A percentile compares a stretch with the other conserved stretches of the same genome.
phyloP scores from a whole-genome alignment of 2,113 vertebrate species.

The Maylandia zebra region DNA sequence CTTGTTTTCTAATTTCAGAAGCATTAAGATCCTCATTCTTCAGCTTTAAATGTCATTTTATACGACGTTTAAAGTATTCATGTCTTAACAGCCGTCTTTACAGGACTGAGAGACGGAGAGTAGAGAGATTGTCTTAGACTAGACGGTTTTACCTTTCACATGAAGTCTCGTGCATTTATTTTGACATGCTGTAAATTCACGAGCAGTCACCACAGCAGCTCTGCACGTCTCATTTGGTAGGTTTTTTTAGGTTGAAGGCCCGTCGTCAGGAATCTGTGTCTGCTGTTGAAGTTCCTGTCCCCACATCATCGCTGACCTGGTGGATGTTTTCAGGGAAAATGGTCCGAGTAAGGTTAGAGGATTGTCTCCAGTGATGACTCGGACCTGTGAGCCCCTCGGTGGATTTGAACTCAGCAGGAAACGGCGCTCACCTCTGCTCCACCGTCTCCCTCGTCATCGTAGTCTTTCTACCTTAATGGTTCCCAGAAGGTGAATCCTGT shows the following conservation, averaged over 20 bases:
- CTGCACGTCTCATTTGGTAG: background rate
- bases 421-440: background rate
- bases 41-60: background rate
- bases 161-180: background rate
- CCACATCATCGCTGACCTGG: background rate
- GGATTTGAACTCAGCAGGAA: accelerated
- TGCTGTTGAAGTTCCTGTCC: background rate
- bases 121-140: background rate
- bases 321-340: background rate
- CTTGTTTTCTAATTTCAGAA: background rate
- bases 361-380: background rate
- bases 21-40: background rate
- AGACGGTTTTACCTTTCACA: background rate
- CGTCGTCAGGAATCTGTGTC: background rate
- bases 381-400: accelerated
- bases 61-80: background rate
- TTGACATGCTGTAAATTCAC: background rate
- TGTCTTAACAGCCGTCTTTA: background rate
- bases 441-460: background rate
- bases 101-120: background rate
- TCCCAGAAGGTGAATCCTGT: background rate
- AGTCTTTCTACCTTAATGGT: background rate
- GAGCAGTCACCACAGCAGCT: background rate
- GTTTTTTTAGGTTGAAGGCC: background rate
- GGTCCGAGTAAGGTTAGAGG: accelerated